These are phyloP conservation scores for Haemorhous mexicanus DNA, from an alignment of 2,113 vertebrate species.

Conservation along the genomic window DNA sequence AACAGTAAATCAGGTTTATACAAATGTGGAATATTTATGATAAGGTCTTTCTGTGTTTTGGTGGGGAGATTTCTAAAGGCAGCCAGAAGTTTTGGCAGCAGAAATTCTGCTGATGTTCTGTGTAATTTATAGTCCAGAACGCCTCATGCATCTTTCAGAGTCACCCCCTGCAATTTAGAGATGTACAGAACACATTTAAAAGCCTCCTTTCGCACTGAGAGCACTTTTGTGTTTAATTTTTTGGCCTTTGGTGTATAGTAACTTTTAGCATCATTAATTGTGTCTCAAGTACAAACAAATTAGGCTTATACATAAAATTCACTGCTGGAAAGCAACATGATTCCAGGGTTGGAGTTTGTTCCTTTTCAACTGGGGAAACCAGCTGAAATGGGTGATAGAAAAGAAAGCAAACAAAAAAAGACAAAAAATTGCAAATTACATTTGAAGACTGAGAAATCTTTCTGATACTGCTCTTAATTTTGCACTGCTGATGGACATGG, in stretches of 20 bases:
- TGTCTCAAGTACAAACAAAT: background rate
- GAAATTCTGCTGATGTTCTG: background rate
- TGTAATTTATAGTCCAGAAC: slow-evolving; percentile 1
- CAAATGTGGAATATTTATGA: background rate
- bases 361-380: background rate
- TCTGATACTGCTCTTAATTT: background rate
- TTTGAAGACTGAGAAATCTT: background rate
- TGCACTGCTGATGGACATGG: background rate
- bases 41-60: slow-evolving; percentile 1
- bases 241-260: background rate
- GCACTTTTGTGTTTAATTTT: background rate
- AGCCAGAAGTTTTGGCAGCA: background rate
- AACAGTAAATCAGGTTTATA: background rate
- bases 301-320: background rate
- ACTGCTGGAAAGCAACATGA: background rate
- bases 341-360: background rate
- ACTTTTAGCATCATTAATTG: background rate
- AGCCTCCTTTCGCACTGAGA: background rate
- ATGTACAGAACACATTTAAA: background rate
- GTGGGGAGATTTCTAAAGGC: background rate
- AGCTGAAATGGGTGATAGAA: background rate
- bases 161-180: background rate
- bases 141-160: background rate
- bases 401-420: background rate
- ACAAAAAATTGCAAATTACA: background rate